Base-by-base conservation (phyloP, 2,113 vertebrate species). In the Meleagris gallopavo region DNA sequence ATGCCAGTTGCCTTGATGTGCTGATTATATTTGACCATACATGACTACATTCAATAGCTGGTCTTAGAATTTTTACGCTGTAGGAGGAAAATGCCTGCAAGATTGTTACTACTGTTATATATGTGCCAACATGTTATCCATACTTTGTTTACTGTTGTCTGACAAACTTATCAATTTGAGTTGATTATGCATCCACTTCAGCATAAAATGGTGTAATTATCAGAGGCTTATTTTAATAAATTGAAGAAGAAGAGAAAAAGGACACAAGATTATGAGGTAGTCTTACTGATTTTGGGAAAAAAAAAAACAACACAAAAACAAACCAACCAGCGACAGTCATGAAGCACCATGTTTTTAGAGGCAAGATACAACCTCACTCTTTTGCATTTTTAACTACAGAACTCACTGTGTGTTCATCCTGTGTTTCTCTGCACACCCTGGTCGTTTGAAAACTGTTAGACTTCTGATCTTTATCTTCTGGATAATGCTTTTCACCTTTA, bases 341-440 rank as follows among this genome's bases (percentile, higher is more conserved):
- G 41, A 41, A 74, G 64, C 11, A 74, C n/a, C 2, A 1, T 38
- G 16, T 6, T 54, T 82, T 82, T 70, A 86, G n/a, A 70, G 27
- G 50, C n/a, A 62, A 71, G 10, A 57, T 57, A 10, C 14, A 30
- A 4, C 14, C 30, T 80, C 3, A 1, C 57, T 67, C 34, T 40
- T 62, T 18, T 30, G 54, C 0, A 0, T 60, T 72, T 77, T 82
- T n/a, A 75, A 66, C 18, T 48, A 24, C 10, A n/a, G 54, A 86
- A 54, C n/a, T 61, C 0, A 0, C 5, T 5, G 2, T 38, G 10
- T 77, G 77, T 15, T 77, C 9, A 14, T 48, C 18, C 7, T 41
- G 3, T 61, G 3, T 58, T 86, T 76, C 54, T 6, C 7, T 60
- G 40, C 3, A 12, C 16, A 36, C 36, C 17, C 83, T 65, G 5